These are phyloP conservation scores for Lepidurus couesii DNA, from an alignment of 1,140 invertebrate species.

Conservation along the genomic window DNA sequence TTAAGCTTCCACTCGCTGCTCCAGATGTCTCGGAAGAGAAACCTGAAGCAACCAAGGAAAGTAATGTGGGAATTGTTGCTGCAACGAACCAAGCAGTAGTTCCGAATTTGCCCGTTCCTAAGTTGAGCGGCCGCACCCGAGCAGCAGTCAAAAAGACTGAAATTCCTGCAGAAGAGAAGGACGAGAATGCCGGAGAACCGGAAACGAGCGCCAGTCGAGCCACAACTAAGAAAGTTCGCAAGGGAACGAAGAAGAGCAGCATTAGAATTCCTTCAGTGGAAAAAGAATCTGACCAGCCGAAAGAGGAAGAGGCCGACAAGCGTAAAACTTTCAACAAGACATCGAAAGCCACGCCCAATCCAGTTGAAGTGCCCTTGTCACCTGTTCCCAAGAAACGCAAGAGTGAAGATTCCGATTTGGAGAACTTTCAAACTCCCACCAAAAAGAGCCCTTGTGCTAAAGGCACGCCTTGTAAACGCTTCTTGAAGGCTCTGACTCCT, in stretches of 20 bases:
- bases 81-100: no score
- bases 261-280: background rate
- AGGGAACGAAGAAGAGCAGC: background rate
- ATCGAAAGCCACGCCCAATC: background rate
- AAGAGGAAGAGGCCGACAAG: no score
- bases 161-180: background rate
- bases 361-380: background rate
- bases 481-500: background rate
- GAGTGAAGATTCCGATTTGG: background rate
- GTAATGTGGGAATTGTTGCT: no score
- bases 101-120: no score
- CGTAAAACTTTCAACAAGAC: background rate
- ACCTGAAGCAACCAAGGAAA: no score
- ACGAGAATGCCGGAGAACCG: background rate
- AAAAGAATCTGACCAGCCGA: background rate
- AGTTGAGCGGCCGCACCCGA: no score
- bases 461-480: background rate
- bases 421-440: background rate
- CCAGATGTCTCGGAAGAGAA: no score
- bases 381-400: background rate
- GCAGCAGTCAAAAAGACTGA: no score
- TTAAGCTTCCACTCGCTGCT: no score
- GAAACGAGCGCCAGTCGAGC: background rate
- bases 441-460: background rate
- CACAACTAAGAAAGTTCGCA: background rate